A percentile compares a stretch with the other conserved stretches of the same genome.
These are phyloP conservation scores for Lycodopsis pacificus DNA, from an alignment of 2,797 vertebrate species.

Conservation along the genomic window DNA sequence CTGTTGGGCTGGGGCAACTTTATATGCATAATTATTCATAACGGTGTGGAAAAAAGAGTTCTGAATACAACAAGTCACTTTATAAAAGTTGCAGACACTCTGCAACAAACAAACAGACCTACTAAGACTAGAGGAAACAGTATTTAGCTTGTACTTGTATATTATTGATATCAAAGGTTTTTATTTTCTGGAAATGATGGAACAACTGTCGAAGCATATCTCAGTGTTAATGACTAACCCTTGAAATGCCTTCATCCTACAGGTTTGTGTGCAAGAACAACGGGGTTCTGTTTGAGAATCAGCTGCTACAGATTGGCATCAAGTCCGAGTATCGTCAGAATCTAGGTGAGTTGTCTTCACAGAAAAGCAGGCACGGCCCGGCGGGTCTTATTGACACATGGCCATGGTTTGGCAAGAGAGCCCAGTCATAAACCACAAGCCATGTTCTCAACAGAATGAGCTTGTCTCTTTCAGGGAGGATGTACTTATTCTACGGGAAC, in stretches of 20 bases:
- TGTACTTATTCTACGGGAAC: conserved; percentile 96
- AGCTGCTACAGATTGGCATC: conserved; percentile 93
- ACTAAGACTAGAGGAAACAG: background rate
- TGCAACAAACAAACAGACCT: background rate
- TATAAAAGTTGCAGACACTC: background rate
- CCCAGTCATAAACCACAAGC: background rate
- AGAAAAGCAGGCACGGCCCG: too few species aligned
- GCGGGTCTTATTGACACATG: too few species aligned
- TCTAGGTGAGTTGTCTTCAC: conserved; percentile 83
- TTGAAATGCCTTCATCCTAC: conserved; percentile 7
- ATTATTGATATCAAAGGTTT: background rate
- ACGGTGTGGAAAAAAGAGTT: too few species aligned
- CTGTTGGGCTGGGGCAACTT: background rate
- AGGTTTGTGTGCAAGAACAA: conserved; percentile 98
- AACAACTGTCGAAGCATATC: background rate
- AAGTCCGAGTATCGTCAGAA: conserved; percentile 96
- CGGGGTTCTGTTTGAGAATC: conserved; percentile 94
- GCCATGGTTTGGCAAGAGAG: too few species aligned
- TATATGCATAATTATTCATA: background rate
- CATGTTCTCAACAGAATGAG: background rate
- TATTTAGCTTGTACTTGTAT: too few species aligned
- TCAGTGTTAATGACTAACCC: background rate
- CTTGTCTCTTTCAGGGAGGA: conserved; percentile 85
- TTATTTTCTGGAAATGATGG: background rate
- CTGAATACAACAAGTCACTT: background rate